phyloP scores from a whole-genome alignment of 2,113 vertebrate genomes.

The Carlito syrichta region DNA sequence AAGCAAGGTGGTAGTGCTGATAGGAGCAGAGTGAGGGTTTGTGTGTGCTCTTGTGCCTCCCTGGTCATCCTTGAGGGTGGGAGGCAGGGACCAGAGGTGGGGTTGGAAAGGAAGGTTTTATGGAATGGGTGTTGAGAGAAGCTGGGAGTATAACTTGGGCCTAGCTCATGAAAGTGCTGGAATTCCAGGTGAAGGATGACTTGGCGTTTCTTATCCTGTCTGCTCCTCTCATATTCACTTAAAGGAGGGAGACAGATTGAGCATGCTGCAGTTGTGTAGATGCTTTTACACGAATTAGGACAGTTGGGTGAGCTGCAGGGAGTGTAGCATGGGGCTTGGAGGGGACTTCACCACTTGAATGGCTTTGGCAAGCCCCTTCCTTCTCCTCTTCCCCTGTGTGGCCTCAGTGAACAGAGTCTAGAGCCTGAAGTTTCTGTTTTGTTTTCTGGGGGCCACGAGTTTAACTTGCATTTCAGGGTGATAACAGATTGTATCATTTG shows the following conservation, averaged over 20 bases:
- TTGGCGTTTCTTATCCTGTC: neutral
- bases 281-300: neutral
- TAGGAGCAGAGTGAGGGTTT: neutral
- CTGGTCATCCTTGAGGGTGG: too few relatives aligned
- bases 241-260: neutral
- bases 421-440: neutral
- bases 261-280: neutral
- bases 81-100: neutral
- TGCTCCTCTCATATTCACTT: neutral
- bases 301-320: neutral
- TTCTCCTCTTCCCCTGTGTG: neutral
- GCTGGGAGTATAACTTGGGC: neutral
- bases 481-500: neutral
- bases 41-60: too few relatives aligned
- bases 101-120: neutral
- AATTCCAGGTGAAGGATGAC: neutral
- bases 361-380: neutral
- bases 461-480: neutral
- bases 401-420: neutral
- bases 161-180: neutral
- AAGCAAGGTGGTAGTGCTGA: neutral
- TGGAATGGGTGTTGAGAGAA: neutral
- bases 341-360: neutral
- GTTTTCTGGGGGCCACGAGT: neutral
- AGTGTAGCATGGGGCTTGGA: neutral